Conservation (phyloP, 2,888 invertebrate genomes). For the Agrochola litura region DNA sequence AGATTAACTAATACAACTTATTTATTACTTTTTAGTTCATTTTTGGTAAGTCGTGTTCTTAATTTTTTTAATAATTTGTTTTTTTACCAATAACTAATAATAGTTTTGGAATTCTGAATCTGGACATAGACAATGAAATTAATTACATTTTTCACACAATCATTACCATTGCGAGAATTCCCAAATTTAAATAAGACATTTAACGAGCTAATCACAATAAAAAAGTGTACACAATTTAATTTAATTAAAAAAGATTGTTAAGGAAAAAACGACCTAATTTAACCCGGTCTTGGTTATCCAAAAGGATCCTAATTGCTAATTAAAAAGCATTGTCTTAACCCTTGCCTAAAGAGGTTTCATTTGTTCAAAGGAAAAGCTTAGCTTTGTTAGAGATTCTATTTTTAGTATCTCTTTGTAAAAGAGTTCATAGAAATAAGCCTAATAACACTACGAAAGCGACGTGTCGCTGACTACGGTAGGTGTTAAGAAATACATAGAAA, state of each 20-base stretch:
- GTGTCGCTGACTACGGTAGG: no score
- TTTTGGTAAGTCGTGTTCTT: no score
- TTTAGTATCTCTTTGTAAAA: background rate
- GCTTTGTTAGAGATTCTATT: conserved; percentile 34
- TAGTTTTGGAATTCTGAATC: no score
- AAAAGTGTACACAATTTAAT: conserved; percentile 7
- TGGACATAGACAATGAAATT: background rate
- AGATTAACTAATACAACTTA: no score
- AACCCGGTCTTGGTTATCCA: conserved; percentile 6
- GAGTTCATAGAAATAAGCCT: background rate
- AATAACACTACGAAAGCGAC: no score
- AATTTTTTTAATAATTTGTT: no score
- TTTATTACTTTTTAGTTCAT: no score
- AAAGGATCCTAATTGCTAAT: conserved; percentile 44
- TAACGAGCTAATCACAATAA: background rate
- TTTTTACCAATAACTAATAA: no score
- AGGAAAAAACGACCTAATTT: conserved; percentile 17
- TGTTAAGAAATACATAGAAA: no score
- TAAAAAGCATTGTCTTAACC: conserved; percentile 36
- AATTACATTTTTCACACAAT: background rate
- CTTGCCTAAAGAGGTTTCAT: conserved; percentile 6
- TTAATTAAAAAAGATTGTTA: conserved; percentile 11
- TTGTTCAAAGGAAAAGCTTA: conserved; percentile 22
- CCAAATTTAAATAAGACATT: no score
- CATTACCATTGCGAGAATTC: background rate